These are phyloP conservation scores for Archegozetes longisetosus DNA, from an alignment of 1,140 invertebrate genomes.

Conservation along the genomic window DNA sequence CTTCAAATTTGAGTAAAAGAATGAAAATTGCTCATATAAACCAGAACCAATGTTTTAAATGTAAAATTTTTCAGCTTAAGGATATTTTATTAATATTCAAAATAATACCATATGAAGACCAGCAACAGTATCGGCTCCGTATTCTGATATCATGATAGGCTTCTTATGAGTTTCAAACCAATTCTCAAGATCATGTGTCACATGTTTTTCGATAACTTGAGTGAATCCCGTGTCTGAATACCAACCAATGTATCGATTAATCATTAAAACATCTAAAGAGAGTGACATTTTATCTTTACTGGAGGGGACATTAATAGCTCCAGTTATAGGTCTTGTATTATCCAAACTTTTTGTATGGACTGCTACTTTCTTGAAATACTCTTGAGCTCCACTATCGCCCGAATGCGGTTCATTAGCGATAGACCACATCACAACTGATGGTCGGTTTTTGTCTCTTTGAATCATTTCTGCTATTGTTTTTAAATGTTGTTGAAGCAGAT, in stretches of 20 bases:
- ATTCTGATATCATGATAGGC: conserved; percentile 83
- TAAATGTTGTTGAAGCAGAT: conserved; percentile 58
- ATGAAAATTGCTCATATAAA: no score
- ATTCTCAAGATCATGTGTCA: conserved; percentile 53
- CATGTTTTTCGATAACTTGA: conserved; percentile 51
- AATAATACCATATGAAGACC: conserved; percentile 76
- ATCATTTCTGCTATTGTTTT: conserved; percentile 58
- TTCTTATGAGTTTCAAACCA: conserved; percentile 58
- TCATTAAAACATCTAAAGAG: conserved; percentile 73
- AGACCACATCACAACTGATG: conserved; percentile 89
- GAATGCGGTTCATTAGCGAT: conserved; percentile 82
- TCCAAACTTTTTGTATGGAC: conserved; percentile 32
- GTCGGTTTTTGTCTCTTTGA: conserved; percentile 76
- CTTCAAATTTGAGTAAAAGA: no score
- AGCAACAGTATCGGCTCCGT: conserved; percentile 79
- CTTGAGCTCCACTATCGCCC: conserved; percentile 46
- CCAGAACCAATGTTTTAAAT: no score
- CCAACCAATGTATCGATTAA: conserved; percentile 91
- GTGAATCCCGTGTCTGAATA: conserved; percentile 64
- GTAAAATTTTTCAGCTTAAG: no score
- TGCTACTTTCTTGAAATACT: conserved; percentile 46
- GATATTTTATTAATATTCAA: no score
- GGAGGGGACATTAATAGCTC: conserved; percentile 39
- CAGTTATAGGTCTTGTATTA: conserved; percentile 56
- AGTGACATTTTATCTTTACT: conserved; percentile 36